phyloP scores from a whole-genome alignment of 2,113 vertebrate genomes.

The Lagopus leucura region DNA sequence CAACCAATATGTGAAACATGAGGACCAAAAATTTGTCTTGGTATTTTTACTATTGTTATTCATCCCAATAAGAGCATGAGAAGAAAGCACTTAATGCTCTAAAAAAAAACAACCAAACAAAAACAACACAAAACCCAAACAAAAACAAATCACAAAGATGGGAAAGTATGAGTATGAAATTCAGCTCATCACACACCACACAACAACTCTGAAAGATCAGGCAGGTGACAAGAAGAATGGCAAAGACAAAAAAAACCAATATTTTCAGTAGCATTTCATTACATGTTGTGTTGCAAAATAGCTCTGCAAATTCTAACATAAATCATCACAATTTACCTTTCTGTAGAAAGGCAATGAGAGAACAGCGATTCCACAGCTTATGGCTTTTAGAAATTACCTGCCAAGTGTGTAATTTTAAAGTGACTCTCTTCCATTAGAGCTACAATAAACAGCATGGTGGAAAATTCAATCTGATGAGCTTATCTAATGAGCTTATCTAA shows the following conservation, averaged over 20 bases:
- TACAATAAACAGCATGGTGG: constrained; percentile 69
- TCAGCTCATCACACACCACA: neutral
- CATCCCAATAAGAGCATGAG: neutral
- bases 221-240: neutral
- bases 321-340: neutral
- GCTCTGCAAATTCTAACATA: neutral
- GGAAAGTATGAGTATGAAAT: neutral
- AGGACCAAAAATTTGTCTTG: neutral
- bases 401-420: constrained; percentile 69
- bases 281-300: neutral
- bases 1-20: neutral
- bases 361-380: constrained; percentile 2
- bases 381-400: constrained; percentile 60
- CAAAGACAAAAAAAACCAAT: neutral
- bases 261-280: neutral
- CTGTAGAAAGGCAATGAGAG: neutral
- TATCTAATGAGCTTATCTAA: constrained; percentile 55
- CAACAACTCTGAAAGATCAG: neutral
- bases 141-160: neutral
- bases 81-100: neutral
- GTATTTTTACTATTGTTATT: neutral
- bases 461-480: constrained; percentile 69
- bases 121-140: too few relatives aligned
- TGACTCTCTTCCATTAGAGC: constrained; percentile 65
- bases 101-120: neutral